These are phyloP conservation scores for Neolamprologus variostigma DNA, from an alignment of 2,113 vertebrate species.

Conservation along the genomic window DNA sequence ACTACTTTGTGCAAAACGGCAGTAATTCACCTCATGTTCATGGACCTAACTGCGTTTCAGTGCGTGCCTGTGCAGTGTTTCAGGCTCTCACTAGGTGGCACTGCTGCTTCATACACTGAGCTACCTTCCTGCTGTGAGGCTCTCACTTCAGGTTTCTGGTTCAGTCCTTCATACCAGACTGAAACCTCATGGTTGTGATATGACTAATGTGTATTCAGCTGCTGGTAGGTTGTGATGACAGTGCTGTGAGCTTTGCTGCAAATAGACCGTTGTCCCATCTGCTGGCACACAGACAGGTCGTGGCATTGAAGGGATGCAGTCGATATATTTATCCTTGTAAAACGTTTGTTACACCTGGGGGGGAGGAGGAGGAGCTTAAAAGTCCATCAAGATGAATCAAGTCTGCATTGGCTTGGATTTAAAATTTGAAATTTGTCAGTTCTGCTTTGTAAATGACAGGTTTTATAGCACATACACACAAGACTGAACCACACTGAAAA, in stretches of 20 bases:
- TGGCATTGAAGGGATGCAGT: background rate
- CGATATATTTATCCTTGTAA: background rate
- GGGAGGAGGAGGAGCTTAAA: background rate
- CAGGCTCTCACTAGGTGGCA: background rate
- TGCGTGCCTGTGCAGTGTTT: background rate
- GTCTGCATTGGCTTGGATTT: background rate
- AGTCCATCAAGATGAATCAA: background rate
- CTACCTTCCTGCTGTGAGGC: background rate
- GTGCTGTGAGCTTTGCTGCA: background rate
- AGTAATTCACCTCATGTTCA: background rate
- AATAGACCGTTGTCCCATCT: background rate
- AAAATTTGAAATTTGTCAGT: background rate
- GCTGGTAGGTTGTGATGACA: slow-evolving; percentile 3
- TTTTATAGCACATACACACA: background rate
- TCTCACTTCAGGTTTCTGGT: background rate
- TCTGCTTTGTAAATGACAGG: background rate
- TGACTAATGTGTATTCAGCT: slow-evolving; percentile 28
- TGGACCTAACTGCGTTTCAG: background rate
- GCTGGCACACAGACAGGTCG: background rate
- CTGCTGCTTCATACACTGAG: background rate
- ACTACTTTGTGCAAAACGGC: background rate
- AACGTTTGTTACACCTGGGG: background rate
- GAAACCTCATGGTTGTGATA: slow-evolving; percentile 1
- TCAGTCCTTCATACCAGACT: slow-evolving; percentile 6
- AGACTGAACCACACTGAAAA: background rate